Evolutionary conservation across 2,113 vertebrate species (phyloP).

Genomic region (Chionomys nivalis): DNA sequence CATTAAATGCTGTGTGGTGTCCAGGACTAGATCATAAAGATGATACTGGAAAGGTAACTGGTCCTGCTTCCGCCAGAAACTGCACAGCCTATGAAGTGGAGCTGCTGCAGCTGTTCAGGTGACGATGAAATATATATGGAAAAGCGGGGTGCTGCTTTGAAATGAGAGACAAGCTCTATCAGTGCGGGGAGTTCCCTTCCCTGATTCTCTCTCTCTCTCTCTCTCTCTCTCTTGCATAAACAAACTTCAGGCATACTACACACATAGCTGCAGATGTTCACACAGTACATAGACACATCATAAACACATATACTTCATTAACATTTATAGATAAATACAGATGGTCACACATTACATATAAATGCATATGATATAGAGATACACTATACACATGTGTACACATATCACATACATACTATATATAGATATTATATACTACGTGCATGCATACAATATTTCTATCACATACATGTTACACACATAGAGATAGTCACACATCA

Average conservation of each 20-base stretch:
- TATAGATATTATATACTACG: not conserved
- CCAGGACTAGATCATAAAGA: not conserved
- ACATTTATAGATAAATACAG: not conserved
- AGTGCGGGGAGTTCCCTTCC: not conserved
- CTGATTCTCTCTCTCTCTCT: no score
- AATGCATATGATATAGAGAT: not conserved
- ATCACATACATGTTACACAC: not conserved
- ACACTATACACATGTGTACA: not conserved
- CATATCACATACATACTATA: not conserved
- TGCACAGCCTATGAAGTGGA: not conserved
- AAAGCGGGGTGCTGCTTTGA: not conserved
- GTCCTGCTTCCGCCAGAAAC: not conserved
- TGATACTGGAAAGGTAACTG: not conserved
- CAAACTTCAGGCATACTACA: not conserved
- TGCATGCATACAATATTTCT: not conserved
- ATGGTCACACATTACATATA: not conserved
- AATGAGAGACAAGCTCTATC: not conserved
- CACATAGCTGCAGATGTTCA: not conserved
- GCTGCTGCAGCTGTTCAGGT: not conserved
- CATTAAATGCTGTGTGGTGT: not conserved
- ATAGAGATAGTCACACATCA: not conserved
- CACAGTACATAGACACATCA: not conserved
- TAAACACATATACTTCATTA: not conserved
- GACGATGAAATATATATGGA: not conserved
- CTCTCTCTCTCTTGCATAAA: not conserved